These are phyloP conservation scores for Apis mellifera DNA, from an alignment of 1,140 invertebrate genomes.

Conservation along the genomic window DNA sequence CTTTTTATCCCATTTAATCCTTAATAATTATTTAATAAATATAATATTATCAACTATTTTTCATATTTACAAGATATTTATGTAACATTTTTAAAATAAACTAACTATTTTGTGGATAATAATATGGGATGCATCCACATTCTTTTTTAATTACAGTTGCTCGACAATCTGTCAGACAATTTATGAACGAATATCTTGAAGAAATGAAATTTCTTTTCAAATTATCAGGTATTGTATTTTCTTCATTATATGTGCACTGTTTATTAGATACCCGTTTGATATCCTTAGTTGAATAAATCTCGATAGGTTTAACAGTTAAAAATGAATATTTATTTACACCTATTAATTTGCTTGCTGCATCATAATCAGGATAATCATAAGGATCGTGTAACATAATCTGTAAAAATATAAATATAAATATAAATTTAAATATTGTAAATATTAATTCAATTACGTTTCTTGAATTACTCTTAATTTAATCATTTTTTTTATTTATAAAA, in stretches of 20 bases:
- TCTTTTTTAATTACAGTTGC: slow-evolving; percentile 74
- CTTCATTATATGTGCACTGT: slow-evolving; percentile 84
- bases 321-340: slow-evolving; percentile 82
- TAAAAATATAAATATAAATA: background rate
- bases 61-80: background rate
- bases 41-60: background rate
- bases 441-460: background rate
- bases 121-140: slow-evolving; percentile 84
- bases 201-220: slow-evolving; percentile 66
- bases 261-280: slow-evolving; percentile 77
- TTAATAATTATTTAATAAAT: background rate
- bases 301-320: slow-evolving; percentile 83
- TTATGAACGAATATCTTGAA: slow-evolving; percentile 83
- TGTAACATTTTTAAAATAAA: background rate
- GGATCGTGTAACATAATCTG: slow-evolving; percentile 84
- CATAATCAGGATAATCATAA: slow-evolving; percentile 84
- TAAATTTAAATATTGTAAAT: no score
- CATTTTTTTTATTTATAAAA: background rate
- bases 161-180: slow-evolving; percentile 84
- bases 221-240: slow-evolving; percentile 52
- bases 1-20: background rate
- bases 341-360: slow-evolving; percentile 82
- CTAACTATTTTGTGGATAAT: slow-evolving; percentile 81
- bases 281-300: slow-evolving; percentile 82
- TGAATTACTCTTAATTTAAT: background rate